Base-by-base conservation (phyloP, 2,888 invertebrate species). In the Melinaea menophilus region DNA sequence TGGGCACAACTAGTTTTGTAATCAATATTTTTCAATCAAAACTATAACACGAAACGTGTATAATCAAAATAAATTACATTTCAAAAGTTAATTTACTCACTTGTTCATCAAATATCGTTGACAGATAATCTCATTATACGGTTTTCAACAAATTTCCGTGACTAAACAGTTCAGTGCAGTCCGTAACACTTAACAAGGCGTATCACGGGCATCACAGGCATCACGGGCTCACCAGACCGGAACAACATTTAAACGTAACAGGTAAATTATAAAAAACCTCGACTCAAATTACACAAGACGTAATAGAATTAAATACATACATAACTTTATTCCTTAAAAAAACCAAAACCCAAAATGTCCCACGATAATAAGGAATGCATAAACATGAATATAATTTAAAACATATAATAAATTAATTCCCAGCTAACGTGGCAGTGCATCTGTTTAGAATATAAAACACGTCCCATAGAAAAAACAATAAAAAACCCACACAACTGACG, bases 371-470 rank as follows among this genome's bases (percentile, higher is more conserved):
- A 64, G 78, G 82, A 84, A 84, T 77, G 78, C 79, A 82, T 77
- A 84, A 82, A 83, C 80, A 82, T 79, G 80, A 83, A 75, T 80
- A 81, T 80, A 81, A 83, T 84, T 82, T 79, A 76, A 80, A 81
- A 80, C 77, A 82, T 84, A 85, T 83, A 85, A 80, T 86, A 80
- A 87, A 88, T 87, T 88, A 87, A 88, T 86, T 84, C 86, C 83
- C 80, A 85, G 75, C 75, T 81, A 81, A 79, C 79, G 81, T 77
- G 77, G 73, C 76, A 78, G 82, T 84, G 67, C 89, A 89, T 89
- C 88, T 89, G 90, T 85, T 87, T 85, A 78, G 88, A 90, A 90
- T 88, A 88, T 86, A 88, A 88, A 89, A 88, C 81, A 80, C 77
- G 81, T 82, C 80, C 83, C 83, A 82, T 79, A 80, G 76, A 78